Evolutionary conservation across 2,888 invertebrate species (phyloP).

Genomic region (Amphipoea lucens): DNA sequence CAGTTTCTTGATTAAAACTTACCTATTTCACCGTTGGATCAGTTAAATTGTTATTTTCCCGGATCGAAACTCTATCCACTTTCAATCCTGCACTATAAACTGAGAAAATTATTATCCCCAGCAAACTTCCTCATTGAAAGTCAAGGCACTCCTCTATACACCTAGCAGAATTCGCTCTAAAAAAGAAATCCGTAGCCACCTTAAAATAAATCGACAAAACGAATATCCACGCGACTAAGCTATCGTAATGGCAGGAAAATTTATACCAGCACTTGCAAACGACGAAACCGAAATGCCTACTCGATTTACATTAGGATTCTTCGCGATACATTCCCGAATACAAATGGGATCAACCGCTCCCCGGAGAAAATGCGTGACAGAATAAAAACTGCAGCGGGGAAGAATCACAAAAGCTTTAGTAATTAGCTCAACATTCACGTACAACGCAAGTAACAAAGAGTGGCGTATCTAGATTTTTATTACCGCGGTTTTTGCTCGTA

Average conservation of each 20-base stretch:
- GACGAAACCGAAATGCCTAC: constrained; percentile 53
- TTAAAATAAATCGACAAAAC: constrained; percentile 47
- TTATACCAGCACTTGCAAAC: constrained; percentile 53
- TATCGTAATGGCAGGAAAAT: constrained; percentile 49
- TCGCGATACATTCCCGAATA: constrained; percentile 54
- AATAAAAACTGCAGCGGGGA: constrained; percentile 60
- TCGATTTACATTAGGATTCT: constrained; percentile 60
- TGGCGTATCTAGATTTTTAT: constrained; percentile 66
- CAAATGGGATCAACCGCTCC: constrained; percentile 52
- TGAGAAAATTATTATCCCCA: constrained; percentile 37
- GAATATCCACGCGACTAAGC: constrained; percentile 50
- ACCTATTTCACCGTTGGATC: not conserved
- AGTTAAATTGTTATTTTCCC: not conserved
- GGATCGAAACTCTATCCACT: not conserved
- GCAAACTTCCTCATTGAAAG: constrained; percentile 45
- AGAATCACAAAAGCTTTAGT: constrained; percentile 56
- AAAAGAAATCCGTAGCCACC: constrained; percentile 42
- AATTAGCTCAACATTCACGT: constrained; percentile 65
- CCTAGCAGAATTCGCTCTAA: constrained; percentile 19
- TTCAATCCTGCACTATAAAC: constrained; percentile 36
- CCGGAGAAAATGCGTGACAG: constrained; percentile 50
- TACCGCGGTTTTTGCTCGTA: constrained; percentile 46
- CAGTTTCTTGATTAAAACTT: not conserved
- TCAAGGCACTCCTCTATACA: constrained; percentile 39
- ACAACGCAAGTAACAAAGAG: constrained; percentile 57